These are phyloP conservation scores for Nymphicus hollandicus DNA, from an alignment of 2,113 vertebrate genomes.

Conservation along the genomic window DNA sequence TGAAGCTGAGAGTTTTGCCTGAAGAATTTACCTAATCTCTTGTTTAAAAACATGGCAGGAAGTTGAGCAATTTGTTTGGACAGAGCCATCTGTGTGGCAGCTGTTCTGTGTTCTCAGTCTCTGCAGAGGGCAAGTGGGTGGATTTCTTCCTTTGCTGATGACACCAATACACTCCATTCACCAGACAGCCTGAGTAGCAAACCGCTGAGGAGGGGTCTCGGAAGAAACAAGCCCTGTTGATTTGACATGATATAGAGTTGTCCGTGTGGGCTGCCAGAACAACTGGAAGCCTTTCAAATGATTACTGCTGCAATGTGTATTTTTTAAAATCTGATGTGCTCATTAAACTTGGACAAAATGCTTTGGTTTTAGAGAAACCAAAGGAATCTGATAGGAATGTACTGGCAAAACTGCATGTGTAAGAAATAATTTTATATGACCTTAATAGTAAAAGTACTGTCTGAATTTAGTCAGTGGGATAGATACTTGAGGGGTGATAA, in stretches of 20 bases:
- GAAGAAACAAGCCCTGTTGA: rapidly evolving
- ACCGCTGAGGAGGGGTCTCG: no score
- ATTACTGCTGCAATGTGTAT: not conserved
- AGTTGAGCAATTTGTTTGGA: not conserved
- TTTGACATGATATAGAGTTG: rapidly evolving
- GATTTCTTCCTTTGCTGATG: not conserved
- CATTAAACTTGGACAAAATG: not conserved
- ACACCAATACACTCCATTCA: rapidly evolving
- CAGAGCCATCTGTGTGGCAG: not conserved
- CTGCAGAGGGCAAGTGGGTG: not conserved
- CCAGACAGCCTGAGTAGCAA: not conserved
- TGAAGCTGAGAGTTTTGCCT: not conserved
- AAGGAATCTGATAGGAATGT: no score
- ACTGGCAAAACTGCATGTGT: not conserved
- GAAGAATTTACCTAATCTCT: not conserved
- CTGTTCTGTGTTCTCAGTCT: not conserved
- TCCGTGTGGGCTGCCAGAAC: rapidly evolving
- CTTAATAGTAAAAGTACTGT: not conserved
- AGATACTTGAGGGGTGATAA: not conserved
- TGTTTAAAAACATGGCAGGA: not conserved
- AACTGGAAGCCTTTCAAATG: not conserved
- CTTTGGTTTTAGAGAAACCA: not conserved
- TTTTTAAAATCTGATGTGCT: not conserved
- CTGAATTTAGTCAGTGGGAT: not conserved
- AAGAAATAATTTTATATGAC: not conserved